Evolutionary conservation across 2,113 vertebrate species (phyloP).

Genomic region (Lepus europaeus): DNA sequence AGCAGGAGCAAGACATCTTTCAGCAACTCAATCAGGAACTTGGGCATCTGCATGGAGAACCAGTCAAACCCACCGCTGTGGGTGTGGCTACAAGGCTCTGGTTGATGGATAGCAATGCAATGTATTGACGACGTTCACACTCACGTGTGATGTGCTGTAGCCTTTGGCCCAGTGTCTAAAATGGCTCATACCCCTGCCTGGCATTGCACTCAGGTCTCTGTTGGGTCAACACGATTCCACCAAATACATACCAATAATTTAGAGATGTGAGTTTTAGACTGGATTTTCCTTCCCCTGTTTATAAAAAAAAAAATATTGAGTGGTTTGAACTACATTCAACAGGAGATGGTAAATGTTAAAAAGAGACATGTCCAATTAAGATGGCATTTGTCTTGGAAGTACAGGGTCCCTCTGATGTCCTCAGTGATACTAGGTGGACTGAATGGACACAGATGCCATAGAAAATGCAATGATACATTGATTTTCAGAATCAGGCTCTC

Average conservation of each 20-base stretch:
- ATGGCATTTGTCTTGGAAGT: slow-evolving; percentile 62
- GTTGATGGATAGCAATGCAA: rapidly evolving
- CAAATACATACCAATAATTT: not conserved
- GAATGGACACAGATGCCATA: not conserved
- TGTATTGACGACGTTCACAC: not conserved
- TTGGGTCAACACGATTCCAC: not conserved
- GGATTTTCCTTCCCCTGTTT: not conserved
- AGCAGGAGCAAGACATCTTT: not conserved
- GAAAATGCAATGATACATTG: slow-evolving; percentile 16
- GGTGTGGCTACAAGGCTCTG: not conserved
- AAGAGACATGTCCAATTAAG: slow-evolving; percentile 51
- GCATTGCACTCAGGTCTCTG: rapidly evolving
- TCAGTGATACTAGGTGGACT: slow-evolving; percentile 21
- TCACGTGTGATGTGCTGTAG: not conserved
- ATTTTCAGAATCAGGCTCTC: not conserved
- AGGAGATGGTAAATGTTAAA: slow-evolving; percentile 64
- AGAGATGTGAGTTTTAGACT: not conserved
- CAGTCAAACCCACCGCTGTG: rapidly evolving
- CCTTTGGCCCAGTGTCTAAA: too few species aligned
- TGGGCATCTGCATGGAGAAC: not conserved
- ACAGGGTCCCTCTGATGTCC: not conserved
- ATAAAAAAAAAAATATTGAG: slow-evolving; percentile 14
- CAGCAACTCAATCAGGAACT: not conserved
- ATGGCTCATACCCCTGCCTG: rapidly evolving
- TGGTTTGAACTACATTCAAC: slow-evolving; percentile 35